These are phyloP conservation scores for Geotrypetes seraphini DNA, from an alignment of 2,797 vertebrate species.

Conservation along the genomic window DNA sequence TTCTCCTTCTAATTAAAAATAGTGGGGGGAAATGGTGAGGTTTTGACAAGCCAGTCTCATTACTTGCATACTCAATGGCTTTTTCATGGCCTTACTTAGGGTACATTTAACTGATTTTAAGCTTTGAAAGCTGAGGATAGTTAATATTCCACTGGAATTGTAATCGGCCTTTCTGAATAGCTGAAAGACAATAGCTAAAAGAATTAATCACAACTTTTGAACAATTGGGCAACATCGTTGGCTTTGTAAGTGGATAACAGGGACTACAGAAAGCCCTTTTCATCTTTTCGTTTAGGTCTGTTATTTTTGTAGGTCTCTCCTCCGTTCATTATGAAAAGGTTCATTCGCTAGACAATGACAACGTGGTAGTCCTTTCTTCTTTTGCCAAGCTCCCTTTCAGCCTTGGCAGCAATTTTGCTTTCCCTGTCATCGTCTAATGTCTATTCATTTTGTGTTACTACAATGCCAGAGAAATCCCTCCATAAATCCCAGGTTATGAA, in stretches of 20 bases:
- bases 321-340: constrained; percentile 44
- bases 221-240: constrained; percentile 11
- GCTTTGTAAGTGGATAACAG: constrained; percentile 24
- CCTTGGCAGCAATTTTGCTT: constrained; percentile 58
- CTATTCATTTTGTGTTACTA: constrained; percentile 64
- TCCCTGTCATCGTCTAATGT: constrained; percentile 61
- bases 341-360: constrained; percentile 48
- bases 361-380: constrained; percentile 50
- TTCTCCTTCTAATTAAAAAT: too few species aligned
- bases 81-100: constrained; percentile 18
- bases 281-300: constrained; percentile 38
- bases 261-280: constrained; percentile 33
- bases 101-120: constrained; percentile 33
- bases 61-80: constrained; percentile 15
- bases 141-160: constrained; percentile 4
- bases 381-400: constrained; percentile 57
- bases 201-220: constrained; percentile 34
- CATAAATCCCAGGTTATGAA: constrained; percentile 56
- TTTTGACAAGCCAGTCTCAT: too few species aligned
- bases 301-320: constrained; percentile 41
- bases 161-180: constrained; percentile 28
- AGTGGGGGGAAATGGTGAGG: too few species aligned
- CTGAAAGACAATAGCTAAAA: background rate
- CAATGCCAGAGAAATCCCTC: constrained; percentile 56
- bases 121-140: constrained; percentile 22